Base-by-base conservation (phyloP, 2,888 invertebrate species). In the Andrena bucephala region DNA sequence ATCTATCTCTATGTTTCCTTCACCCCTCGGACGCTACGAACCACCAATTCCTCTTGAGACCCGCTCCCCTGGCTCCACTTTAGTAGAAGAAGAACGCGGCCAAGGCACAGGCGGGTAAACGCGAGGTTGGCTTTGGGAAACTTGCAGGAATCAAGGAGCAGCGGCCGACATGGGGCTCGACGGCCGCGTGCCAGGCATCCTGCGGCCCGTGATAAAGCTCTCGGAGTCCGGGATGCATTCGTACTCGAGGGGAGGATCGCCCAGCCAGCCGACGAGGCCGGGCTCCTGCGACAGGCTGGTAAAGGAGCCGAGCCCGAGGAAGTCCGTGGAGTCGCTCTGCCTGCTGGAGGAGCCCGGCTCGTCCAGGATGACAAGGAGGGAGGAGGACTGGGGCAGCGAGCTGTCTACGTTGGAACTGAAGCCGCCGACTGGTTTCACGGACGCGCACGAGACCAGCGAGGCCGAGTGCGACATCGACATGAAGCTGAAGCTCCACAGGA, bases 401-500 rank as follows among this genome's bases (percentile, higher is more conserved):
- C 87, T 93, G 75, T 93, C 93, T 65, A 92, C 93, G 24, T 89
- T 93, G 75, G 93, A 93, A 82, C 94, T 95, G 75, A 95, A 94
- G 81, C 95, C 95, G 69, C 95, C 95, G 84, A 94, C 94, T 80
- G 95, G 95, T 84, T 94, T 93, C 83, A 93, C 90, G 78, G 94
- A 93, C 80, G 89, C 92, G 42, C 91, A 92, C 88, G 93, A 94
- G 83, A 92, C 92, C 71, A 94, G 93, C 89, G 93, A 94, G 84
- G 93, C 94, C 74, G 94, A 94, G 81, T 93, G 94, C 89, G 94
- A 94, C 87, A 93, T 94, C 87, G 93, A 94, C 85, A 92, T 93
- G 90, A 93, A 93, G 85, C 89, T 93, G 13, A 90, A 89, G 84
- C 86, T 93, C 69, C 92, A 93, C 73, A 90, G 91, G 74, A 93